A percentile compares a stretch with the other conserved stretches of the same genome.
phyloP scores from a whole-genome alignment of 1,140 invertebrate genomes.

The Laupala kohalensis region DNA sequence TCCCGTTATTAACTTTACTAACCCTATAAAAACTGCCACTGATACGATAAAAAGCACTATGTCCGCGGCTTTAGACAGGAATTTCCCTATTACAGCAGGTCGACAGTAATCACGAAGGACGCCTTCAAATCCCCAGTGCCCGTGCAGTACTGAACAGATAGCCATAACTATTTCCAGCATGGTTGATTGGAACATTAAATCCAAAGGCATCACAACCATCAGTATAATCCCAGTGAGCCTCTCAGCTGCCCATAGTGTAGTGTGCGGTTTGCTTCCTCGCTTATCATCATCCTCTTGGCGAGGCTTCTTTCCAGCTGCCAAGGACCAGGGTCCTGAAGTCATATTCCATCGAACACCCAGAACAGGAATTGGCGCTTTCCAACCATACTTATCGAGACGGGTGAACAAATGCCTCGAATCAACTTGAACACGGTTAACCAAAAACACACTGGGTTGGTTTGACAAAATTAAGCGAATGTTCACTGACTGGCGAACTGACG shows the following conservation, averaged over 20 bases:
- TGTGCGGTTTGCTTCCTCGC: too few relatives aligned
- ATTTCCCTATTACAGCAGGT: not conserved
- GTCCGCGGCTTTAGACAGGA: not conserved
- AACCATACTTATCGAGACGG: too few relatives aligned
- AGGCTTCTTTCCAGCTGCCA: too few relatives aligned
- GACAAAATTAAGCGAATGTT: too few relatives aligned
- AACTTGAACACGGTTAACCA: too few relatives aligned
- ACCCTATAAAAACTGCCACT: not conserved
- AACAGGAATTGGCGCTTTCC: too few relatives aligned
- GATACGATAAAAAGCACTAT: not conserved
- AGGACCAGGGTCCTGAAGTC: too few relatives aligned
- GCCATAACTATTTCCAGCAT: not conserved
- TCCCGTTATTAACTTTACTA: not conserved
- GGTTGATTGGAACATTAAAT: not conserved
- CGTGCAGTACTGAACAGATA: not conserved
- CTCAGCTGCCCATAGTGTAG: not conserved
- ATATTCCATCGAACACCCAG: too few relatives aligned
- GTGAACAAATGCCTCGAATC: too few relatives aligned
- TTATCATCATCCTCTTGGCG: too few relatives aligned
- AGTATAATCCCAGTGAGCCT: not conserved
- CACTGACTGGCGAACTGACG: too few relatives aligned
- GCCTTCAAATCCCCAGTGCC: not conserved
- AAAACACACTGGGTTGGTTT: too few relatives aligned
- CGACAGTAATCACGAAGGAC: not conserved
- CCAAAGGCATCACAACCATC: not conserved